A percentile compares a stretch with the other conserved stretches of the same genome.
These are phyloP conservation scores for Tachysurus vachellii DNA, from an alignment of 2,113 vertebrate species.

Conservation along the genomic window DNA sequence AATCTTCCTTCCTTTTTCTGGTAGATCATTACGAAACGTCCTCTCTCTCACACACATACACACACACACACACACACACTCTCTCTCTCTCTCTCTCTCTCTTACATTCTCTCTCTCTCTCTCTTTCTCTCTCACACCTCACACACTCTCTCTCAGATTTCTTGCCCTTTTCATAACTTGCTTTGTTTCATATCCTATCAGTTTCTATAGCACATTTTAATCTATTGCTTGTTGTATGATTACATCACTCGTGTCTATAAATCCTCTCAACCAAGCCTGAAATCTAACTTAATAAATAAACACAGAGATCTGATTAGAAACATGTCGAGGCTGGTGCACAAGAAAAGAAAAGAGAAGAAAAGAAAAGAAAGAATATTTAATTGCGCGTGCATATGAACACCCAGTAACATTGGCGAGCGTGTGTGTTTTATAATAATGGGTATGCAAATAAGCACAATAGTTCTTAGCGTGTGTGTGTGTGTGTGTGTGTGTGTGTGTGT, in stretches of 20 bases:
- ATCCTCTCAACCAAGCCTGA: neutral
- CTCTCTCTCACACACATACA: conserved; percentile 37
- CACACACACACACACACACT: neutral
- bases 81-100: neutral
- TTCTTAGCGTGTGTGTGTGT: conserved; percentile 42
- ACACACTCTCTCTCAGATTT: neutral
- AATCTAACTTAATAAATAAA: neutral
- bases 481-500: neutral
- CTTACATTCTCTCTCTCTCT: neutral
- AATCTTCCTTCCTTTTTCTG: conserved; percentile 75
- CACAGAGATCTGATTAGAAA: neutral
- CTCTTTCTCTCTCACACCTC: neutral
- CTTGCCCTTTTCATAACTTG: neutral
- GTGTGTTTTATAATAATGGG: conserved; percentile 53
- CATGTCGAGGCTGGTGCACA: neutral
- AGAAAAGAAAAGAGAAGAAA: neutral
- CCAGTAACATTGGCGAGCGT: conserved; percentile 61
- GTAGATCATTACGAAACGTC: conserved; percentile 76
- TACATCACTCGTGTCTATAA: neutral
- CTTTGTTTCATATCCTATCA: neutral
- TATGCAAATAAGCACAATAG: conserved; percentile 55
- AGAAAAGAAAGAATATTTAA: conserved; percentile 20
- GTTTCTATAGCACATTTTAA: neutral
- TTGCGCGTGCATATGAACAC: conserved; percentile 58
- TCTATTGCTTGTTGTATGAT: neutral